A percentile compares a stretch with the other conserved stretches of the same genome.
Evolutionary conservation across 2,797 vertebrate genomes (phyloP).

Genomic region (Centroberyx gerrardi): DNA sequence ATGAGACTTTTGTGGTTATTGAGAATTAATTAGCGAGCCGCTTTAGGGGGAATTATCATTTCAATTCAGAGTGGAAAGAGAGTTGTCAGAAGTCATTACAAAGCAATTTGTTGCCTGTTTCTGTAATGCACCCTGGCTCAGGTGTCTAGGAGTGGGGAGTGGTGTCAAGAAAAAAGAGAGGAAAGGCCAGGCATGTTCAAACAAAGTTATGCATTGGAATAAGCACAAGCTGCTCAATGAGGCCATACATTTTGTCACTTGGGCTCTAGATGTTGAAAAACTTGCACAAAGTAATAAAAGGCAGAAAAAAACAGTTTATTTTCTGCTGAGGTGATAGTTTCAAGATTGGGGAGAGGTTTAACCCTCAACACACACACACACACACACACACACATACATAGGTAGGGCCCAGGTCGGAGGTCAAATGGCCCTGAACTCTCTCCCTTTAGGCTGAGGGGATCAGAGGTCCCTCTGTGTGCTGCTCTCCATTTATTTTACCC

Average conservation of each 20-base stretch:
- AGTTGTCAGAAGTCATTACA: conserved; percentile 63
- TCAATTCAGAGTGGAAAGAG: conserved; percentile 50
- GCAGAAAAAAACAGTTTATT: conserved; percentile 10
- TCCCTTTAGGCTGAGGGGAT: conserved; percentile 76
- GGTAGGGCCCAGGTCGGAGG: conserved; percentile 66
- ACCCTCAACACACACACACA: conserved; percentile 50
- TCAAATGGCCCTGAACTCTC: conserved; percentile 78
- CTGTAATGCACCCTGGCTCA: conserved; percentile 38
- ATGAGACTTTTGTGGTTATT: not conserved
- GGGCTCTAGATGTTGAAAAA: conserved; percentile 31
- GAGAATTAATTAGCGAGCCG: not conserved
- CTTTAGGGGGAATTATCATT: conserved; percentile 29
- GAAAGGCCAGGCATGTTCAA: conserved; percentile 68
- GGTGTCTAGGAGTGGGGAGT: conserved; percentile 43
- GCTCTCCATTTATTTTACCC: conserved; percentile 83
- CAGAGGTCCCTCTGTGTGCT: conserved; percentile 76
- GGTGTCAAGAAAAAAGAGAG: conserved; percentile 33
- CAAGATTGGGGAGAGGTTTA: conserved; percentile 50
- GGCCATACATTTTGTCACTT: conserved; percentile 31
- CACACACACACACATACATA: conserved; percentile 55
- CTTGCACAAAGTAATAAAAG: conserved; percentile 1
- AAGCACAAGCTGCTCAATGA: conserved; percentile 34
- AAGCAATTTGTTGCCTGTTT: conserved; percentile 74
- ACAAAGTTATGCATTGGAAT: conserved; percentile 62
- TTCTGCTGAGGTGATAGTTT: conserved; percentile 21